Base-by-base conservation (phyloP, 2,888 invertebrate species). In the Coleophora flavipennella region DNA sequence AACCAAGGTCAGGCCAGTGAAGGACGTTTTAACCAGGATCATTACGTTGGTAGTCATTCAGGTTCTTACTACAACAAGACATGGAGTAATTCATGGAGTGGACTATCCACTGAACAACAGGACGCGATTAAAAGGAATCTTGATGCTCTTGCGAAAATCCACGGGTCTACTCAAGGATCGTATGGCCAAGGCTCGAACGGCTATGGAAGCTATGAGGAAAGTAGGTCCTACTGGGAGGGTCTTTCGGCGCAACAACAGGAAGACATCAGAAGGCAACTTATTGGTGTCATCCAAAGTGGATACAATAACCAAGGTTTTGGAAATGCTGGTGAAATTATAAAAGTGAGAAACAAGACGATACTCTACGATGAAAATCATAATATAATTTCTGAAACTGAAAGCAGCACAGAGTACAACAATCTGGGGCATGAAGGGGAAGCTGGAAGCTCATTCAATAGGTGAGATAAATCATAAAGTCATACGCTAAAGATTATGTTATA, bases 341-440 rank as follows among this genome's bases (percentile, higher is more conserved):
- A 55, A 35, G 51, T 69, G 1, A 74, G 55, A 50, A 83, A 83
- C 40, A 71, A 55, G 46, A 77, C 77, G 0, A 62, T 71, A 31
- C 52, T 77, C 1, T 75, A 78, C 34, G 76, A 80, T 46, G 68
- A 68, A 13, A 79, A 84, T 41, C 71, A 79, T 42, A 81, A 79
- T 32, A 76, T 87, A 7, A 62, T 77, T 25, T 83, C 84, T 0
- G 69, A 81, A 51, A 67, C 76, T 2, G 87, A 88, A 51, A 73
- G 71, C 1, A 87, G 87, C 47, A 87, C 87, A 0, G 86, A 87
- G 43, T 85, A 78, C 45, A 73, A 69, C 28, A 65, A 63, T 8
- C 55, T 83, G 41, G 84, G 80, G 13, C 79, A 71, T 20, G 81
- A 83, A 50, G 85, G 83, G 2, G 80, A 83, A 61, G 62, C 66